A percentile compares a stretch with the other conserved stretches of the same genome.
These are phyloP conservation scores for Drosophila cognata DNA, from an alignment of 2,888 invertebrate genomes.

Conservation along the genomic window DNA sequence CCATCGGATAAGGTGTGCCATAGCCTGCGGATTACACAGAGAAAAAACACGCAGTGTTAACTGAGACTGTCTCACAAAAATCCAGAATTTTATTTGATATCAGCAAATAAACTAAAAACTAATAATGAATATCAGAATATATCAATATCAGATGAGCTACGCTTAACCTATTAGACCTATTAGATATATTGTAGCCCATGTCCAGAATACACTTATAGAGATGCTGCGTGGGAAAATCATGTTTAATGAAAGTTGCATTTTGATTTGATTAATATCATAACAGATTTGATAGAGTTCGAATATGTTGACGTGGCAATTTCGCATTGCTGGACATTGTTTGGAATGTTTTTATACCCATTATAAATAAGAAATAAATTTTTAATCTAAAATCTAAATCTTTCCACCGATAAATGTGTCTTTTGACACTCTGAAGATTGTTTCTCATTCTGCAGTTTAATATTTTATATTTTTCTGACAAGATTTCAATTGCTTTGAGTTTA, in stretches of 20 bases:
- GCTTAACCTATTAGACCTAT: too few species aligned
- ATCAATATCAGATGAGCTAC: too few species aligned
- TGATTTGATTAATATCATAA: background rate
- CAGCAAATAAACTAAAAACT: background rate
- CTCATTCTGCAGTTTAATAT: background rate
- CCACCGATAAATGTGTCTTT: background rate
- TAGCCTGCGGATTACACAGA: constrained; percentile 55
- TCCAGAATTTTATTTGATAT: background rate
- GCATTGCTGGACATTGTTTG: background rate
- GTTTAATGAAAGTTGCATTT: background rate
- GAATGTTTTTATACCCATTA: background rate
- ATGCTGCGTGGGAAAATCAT: background rate
- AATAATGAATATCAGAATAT: too few species aligned
- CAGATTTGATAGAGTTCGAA: fast-evolving
- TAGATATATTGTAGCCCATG: too few species aligned
- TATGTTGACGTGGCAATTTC: background rate
- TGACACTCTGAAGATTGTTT: background rate
- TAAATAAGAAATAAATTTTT: background rate
- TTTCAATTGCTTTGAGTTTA: background rate
- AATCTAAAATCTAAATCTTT: background rate
- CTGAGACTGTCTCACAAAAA: background rate
- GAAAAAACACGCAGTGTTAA: background rate
- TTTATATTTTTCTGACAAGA: background rate
- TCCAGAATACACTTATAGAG: background rate
- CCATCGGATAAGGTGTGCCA: constrained; percentile 89